These are phyloP conservation scores for Fragum fragum DNA, from an alignment of 2,888 invertebrate genomes.

Conservation along the genomic window DNA sequence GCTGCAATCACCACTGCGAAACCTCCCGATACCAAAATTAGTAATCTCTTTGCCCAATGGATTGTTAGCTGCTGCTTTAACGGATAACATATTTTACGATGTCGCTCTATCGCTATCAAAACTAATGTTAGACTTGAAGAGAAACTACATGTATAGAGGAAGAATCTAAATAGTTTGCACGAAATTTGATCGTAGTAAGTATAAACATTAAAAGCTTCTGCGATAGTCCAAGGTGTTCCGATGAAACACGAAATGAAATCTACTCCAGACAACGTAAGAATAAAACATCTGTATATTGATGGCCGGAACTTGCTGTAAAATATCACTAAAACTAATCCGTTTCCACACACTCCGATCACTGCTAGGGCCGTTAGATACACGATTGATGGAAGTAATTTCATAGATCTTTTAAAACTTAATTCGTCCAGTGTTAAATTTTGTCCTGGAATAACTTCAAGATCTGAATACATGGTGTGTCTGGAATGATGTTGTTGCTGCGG, in stretches of 20 bases:
- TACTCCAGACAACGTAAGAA: conserved; percentile 52
- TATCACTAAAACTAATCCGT: conserved; percentile 45
- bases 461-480: conserved; percentile 64
- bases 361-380: conserved; percentile 48
- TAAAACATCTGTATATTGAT: conserved; percentile 63
- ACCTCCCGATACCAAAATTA: conserved; percentile 48
- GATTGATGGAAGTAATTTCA: conserved; percentile 38
- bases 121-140: conserved; percentile 62
- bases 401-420: conserved; percentile 49
- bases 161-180: conserved; percentile 59
- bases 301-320: conserved; percentile 59
- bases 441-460: conserved; percentile 29
- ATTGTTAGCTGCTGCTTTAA: conserved; percentile 59
- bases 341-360: conserved; percentile 52
- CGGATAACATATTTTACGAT: conserved; percentile 61
- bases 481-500: too few relatives aligned
- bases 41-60: conserved; percentile 43
- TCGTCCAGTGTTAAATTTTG: conserved; percentile 47
- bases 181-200: conserved; percentile 49
- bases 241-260: conserved; percentile 58
- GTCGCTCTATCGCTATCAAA: conserved; percentile 59
- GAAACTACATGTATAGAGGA: conserved; percentile 56
- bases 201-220: conserved; percentile 58
- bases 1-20: conserved; percentile 44
- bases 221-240: conserved; percentile 55